Percentiles rank a stretch among this genome's conserved stretches.
Conservation (phyloP, 2,113 vertebrate genomes). For the Calidris pygmaea region DNA sequence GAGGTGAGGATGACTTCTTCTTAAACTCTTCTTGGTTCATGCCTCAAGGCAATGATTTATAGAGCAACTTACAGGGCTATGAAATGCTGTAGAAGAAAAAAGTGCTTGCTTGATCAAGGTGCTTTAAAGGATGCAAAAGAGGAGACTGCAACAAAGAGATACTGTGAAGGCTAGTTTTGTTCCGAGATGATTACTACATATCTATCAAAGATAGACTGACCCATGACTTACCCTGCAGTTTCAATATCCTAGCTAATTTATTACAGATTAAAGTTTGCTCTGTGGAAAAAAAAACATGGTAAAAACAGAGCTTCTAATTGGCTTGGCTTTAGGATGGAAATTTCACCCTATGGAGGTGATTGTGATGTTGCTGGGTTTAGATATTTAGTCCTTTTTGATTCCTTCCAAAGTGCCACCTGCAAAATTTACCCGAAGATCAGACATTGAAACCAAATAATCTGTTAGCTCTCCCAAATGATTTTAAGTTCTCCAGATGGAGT, state of each 20-base stretch:
- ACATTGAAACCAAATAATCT: not conserved
- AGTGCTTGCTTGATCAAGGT: not conserved
- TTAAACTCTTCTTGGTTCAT: not conserved
- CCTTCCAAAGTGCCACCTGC: not conserved
- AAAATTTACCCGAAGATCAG: not conserved
- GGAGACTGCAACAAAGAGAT: not conserved
- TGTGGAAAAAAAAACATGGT: not conserved
- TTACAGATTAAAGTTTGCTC: not conserved
- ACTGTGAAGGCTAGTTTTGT: not conserved
- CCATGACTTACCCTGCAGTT: not conserved
- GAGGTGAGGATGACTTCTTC: not conserved
- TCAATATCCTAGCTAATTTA: not conserved
- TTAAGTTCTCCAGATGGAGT: not conserved
- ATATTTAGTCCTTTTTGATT: not conserved
- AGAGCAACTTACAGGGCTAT: not conserved
- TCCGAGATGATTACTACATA: not conserved
- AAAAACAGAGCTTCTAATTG: not conserved
- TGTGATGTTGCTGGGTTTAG: not conserved
- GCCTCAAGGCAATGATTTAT: not conserved
- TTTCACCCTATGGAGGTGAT: not conserved
- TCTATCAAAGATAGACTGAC: not conserved
- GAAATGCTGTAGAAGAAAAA: not conserved
- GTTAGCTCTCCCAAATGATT: not conserved
- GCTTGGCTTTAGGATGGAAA: not conserved
- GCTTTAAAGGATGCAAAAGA: slow-evolving; percentile 1